These are phyloP conservation scores for Ianthella basta DNA, from an alignment of 37 sponge, comb jelly and placozoan genomes.

Conservation along the genomic window DNA sequence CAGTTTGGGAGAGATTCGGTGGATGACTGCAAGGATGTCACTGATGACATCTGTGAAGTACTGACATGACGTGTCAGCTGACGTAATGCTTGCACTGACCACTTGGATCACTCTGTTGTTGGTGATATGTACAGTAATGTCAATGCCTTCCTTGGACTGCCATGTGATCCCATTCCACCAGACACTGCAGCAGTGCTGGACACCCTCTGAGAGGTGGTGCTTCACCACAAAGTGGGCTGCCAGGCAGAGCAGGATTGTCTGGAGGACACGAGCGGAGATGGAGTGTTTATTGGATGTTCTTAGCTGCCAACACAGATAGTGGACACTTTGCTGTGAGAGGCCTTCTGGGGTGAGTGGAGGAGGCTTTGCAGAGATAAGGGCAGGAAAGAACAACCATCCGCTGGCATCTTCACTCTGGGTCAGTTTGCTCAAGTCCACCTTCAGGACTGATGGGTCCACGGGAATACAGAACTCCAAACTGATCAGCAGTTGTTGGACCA, in stretches of 20 bases:
- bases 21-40: neutral
- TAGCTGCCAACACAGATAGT: constrained; percentile 11
- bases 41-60: neutral
- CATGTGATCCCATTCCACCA: constrained; percentile 26
- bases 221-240: neutral
- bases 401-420: neutral
- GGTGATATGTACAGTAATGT: neutral
- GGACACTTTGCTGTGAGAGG: neutral
- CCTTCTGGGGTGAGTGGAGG: neutral
- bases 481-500: neutral
- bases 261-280: constrained; percentile 8
- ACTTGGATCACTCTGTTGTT: constrained; percentile 11
- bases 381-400: constrained; percentile 14
- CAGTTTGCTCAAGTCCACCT: neutral
- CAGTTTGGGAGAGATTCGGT: neutral
- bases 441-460: neutral
- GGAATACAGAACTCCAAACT: constrained; percentile 11
- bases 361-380: neutral
- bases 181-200: constrained; percentile 8
- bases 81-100: neutral
- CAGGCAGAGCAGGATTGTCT: constrained; percentile 6
- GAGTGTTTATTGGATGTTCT: neutral
- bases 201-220: neutral
- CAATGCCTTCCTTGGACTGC: neutral
- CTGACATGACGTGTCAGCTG: neutral